Percentiles rank a stretch among this genome's conserved stretches.
Conservation (phyloP, 2,797 vertebrate species). For the Tauraco hartlaubi region DNA sequence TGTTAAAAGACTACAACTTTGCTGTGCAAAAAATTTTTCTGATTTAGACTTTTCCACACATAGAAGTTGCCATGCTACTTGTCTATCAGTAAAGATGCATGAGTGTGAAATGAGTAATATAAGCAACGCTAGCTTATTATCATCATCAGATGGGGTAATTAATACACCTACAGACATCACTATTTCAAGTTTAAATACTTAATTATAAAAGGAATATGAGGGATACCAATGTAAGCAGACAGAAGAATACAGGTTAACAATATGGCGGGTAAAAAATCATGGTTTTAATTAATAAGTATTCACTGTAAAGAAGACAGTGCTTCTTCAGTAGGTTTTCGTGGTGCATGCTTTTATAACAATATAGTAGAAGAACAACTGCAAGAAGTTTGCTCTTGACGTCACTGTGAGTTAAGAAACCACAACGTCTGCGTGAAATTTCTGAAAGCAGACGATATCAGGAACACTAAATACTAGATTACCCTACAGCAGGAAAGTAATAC, state of each 20-base stretch:
- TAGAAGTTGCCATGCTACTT: background rate
- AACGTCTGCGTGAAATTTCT: background rate
- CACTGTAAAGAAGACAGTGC: background rate
- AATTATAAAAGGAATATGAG: background rate
- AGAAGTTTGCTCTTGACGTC: background rate
- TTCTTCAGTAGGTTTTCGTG: background rate
- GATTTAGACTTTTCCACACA: background rate
- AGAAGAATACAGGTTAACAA: background rate
- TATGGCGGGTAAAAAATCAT: background rate
- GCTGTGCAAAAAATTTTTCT: fast-evolving
- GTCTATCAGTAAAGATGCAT: background rate
- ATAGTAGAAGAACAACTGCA: background rate
- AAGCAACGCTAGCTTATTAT: background rate
- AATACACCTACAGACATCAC: background rate
- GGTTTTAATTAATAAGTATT: background rate
- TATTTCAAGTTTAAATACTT: background rate
- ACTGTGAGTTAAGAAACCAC: background rate
- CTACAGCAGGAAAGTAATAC: background rate
- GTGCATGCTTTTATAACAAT: background rate
- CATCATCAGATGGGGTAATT: background rate
- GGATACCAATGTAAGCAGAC: background rate
- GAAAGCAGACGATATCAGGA: background rate
- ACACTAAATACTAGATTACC: background rate
- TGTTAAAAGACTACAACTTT: background rate
- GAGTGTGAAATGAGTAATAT: background rate